Conservation (phyloP, 2,888 invertebrate genomes). For the Himalopsyche tibetana region DNA sequence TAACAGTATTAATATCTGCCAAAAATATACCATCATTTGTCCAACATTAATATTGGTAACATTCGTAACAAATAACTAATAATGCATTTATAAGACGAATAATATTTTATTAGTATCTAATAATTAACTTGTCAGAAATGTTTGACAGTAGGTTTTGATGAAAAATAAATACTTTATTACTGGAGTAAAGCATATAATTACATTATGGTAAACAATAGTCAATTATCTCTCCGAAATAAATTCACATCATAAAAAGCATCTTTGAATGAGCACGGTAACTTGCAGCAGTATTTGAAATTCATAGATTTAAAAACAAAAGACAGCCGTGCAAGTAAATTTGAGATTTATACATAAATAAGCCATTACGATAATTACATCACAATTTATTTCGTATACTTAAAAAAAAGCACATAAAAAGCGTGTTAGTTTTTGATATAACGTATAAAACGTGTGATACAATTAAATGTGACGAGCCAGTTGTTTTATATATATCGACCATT, state of each 20-base stretch:
- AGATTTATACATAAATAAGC: constrained; percentile 36
- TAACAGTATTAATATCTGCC: too few relatives aligned
- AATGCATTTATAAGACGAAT: not conserved
- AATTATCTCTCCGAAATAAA: constrained; percentile 35
- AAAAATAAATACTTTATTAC: constrained; percentile 45
- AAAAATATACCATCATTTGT: too few relatives aligned
- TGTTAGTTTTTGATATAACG: too few relatives aligned
- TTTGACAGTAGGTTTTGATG: constrained; percentile 2
- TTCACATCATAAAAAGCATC: constrained; percentile 42
- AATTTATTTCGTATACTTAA: not conserved
- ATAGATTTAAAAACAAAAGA: constrained; percentile 34
- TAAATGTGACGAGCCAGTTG: too few relatives aligned
- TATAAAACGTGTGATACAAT: too few relatives aligned
- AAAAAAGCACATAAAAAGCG: too few relatives aligned
- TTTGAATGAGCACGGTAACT: constrained; percentile 1
- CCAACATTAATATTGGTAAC: too few relatives aligned
- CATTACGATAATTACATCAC: constrained; percentile 28
- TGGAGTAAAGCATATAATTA: constrained; percentile 39
- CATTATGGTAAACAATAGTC: constrained; percentile 45
- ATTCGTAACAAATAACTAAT: not conserved
- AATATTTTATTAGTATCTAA: not conserved
- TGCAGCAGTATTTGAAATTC: constrained; percentile 1
- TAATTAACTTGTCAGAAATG: constrained; percentile 20
- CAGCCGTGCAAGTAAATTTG: not conserved
- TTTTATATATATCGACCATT: too few relatives aligned